Percentiles rank a stretch among this genome's conserved stretches.
Conservation (phyloP, 2,113 vertebrate genomes). For the Cavia porcellus region DNA sequence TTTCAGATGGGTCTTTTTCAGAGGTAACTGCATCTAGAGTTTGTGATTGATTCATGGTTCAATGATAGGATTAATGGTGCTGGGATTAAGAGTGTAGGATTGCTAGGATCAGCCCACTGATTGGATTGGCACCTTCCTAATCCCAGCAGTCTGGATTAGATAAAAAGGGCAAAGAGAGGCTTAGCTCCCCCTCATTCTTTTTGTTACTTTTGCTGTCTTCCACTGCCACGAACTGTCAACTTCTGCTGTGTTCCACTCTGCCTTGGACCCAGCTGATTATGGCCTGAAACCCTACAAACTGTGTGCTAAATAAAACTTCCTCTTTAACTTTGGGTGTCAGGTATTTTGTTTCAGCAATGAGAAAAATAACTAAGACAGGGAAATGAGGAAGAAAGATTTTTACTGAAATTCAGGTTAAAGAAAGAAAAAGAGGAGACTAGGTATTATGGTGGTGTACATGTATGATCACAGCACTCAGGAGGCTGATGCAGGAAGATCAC, state of each 20-base stretch:
- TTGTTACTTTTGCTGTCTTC: background rate
- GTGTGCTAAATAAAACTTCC: no score
- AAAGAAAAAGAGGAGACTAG: background rate
- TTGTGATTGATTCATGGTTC: background rate
- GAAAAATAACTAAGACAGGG: no score
- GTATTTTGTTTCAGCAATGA: no score
- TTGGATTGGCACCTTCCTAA: background rate
- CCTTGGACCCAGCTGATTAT: no score
- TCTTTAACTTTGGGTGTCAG: no score
- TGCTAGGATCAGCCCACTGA: background rate
- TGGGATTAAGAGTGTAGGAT: background rate
- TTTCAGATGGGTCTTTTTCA: background rate
- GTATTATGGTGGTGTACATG: background rate
- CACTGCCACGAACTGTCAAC: no score
- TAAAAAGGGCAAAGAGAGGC: background rate
- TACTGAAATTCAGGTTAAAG: background rate
- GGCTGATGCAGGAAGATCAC: background rate
- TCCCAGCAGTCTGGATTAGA: background rate
- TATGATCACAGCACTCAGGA: background rate
- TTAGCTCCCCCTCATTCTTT: background rate
- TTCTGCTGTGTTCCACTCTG: no score
- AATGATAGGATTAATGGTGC: background rate
- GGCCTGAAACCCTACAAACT: no score
- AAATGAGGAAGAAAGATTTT: background rate
- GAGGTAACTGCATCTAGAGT: background rate